Conservation (phyloP, 2,113 vertebrate genomes). For the Hepsetus odoe region DNA sequence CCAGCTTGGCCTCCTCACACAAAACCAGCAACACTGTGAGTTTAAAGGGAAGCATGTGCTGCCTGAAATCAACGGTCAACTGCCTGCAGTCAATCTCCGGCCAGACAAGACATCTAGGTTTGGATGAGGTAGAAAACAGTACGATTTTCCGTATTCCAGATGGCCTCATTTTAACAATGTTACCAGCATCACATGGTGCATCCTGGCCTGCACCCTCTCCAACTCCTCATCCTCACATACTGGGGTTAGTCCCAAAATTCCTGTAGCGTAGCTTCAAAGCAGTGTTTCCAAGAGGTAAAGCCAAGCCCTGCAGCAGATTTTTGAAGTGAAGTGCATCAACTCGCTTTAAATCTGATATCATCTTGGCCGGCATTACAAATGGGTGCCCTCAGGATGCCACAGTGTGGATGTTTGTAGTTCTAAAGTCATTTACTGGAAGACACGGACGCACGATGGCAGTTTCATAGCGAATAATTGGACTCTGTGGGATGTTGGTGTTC, state of each 20-base stretch:
- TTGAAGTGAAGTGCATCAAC: neutral
- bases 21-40: no score
- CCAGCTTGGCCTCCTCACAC: no score
- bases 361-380: constrained; percentile 14
- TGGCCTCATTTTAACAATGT: neutral
- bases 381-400: constrained; percentile 3
- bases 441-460: constrained; percentile 12
- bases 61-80: no score
- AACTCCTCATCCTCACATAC: neutral
- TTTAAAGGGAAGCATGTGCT: no score
- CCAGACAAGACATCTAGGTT: no score
- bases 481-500: constrained; percentile 14
- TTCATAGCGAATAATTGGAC: constrained; percentile 33
- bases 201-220: neutral
- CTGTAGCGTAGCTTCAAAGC: neutral
- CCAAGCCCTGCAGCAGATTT: constrained; percentile 1
- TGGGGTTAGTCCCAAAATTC: neutral
- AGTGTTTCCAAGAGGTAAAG: neutral
- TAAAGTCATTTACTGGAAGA: constrained; percentile 21
- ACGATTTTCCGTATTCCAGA: neutral
- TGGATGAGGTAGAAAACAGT: no score
- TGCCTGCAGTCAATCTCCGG: no score
- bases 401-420: neutral
- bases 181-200: neutral
- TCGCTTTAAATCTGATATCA: neutral